Base-by-base conservation (phyloP, 2,888 invertebrate species). In the Biston betularia region DNA sequence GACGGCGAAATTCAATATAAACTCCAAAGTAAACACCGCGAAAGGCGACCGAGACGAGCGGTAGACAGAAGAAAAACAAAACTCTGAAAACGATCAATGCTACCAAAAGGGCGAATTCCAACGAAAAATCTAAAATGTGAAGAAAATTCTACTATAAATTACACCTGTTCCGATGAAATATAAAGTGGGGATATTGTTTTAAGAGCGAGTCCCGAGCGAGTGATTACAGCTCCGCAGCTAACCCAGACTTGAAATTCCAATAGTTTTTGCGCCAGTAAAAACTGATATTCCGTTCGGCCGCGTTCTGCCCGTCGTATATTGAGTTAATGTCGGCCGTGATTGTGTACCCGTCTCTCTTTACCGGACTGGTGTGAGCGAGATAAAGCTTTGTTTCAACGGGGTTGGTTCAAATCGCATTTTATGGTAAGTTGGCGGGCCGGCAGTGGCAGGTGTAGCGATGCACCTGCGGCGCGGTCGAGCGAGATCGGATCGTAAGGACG, bases 261-360 rank as follows among this genome's bases (percentile, higher is more conserved):
- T 90, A 92, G 92, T 92, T 93, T 93, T 93, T 93, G 91, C 93
- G 87, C 77, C 87, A 77, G 87, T 90, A 92, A 93, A 93, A 93
- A 91, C 88, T 90, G 89, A 92, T 91, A 92, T 90, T 90, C 90
- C 90, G 86, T 89, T 87, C 88, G 90, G 81, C 87, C 88, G 87
- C 87, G 88, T 88, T 89, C 88, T 82, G 85, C 86, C 87, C 87
- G 77, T 79, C 82, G 88, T 91, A 90, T 90, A 91, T 91, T 87
- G 90, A 92, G 92, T 90, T 92, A 90, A 92, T 92, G 90, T 87
- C 86, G 87, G 90, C 87, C 88, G 92, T 90, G 93, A 93, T 92
- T 92, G 89, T 89, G 81, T 77, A 63, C 74, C 78, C 76, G 75
- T 90, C 90, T 81, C 83, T 81, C 78, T 89, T 83, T 73, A 62